Evolutionary conservation across 2,888 invertebrate genomes (phyloP).

Genomic region (Leucania comma): DNA sequence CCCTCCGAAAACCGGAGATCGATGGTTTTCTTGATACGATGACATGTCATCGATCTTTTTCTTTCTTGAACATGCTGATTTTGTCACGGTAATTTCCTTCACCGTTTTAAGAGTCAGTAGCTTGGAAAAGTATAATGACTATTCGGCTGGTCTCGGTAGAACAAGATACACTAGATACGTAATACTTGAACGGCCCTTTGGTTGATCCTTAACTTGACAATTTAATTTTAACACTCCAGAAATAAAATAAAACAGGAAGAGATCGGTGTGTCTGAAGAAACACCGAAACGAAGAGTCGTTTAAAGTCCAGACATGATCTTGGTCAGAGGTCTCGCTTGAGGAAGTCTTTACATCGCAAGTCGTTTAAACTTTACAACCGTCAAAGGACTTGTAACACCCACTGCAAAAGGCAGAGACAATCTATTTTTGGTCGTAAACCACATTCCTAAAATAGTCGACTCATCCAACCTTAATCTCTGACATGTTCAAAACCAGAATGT

Average conservation of each 20-base stretch:
- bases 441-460: conserved; percentile 12
- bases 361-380: background rate
- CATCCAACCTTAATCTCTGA: background rate
- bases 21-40: too few species aligned
- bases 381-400: background rate
- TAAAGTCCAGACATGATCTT: background rate
- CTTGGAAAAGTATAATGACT: too few species aligned
- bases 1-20: too few species aligned
- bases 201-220: too few species aligned
- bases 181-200: too few species aligned
- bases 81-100: too few species aligned
- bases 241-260: background rate
- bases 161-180: too few species aligned
- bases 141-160: too few species aligned
- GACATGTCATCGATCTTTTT: too few species aligned
- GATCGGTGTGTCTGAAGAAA: background rate
- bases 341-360: background rate
- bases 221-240: too few species aligned
- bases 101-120: too few species aligned
- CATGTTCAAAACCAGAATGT: conserved; percentile 5
- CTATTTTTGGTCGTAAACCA: background rate
- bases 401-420: background rate
- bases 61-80: too few species aligned
- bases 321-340: background rate
- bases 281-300: background rate